Percentiles rank a stretch among this genome's conserved stretches.
phyloP scores from a whole-genome alignment of 2,888 invertebrate genomes.

The Cryptus armator region DNA sequence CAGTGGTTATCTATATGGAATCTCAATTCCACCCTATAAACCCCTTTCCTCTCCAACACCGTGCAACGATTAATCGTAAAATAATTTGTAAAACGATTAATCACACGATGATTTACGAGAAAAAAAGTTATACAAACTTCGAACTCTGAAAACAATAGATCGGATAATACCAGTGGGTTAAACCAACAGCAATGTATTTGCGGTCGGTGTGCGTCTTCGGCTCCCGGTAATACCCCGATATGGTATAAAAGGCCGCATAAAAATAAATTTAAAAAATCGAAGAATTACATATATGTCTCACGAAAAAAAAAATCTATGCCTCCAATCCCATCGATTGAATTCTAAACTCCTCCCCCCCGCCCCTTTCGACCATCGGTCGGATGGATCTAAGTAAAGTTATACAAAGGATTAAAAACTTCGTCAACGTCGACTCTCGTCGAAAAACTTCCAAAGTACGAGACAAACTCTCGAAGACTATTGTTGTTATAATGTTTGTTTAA shows the following conservation, averaged over 20 bases:
- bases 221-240: background rate
- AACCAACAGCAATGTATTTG: background rate
- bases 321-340: background rate
- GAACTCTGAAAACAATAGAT: background rate
- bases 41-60: background rate
- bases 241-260: background rate
- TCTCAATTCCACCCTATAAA: background rate
- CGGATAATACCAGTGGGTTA: background rate
- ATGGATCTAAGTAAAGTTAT: background rate
- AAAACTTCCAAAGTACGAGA: background rate
- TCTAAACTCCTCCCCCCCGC: background rate
- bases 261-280: background rate
- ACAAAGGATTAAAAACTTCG: constrained; percentile 7
- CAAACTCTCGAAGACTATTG: background rate
- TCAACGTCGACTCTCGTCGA: background rate
- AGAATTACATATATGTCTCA: background rate
- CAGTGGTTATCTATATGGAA: background rate
- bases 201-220: no score
- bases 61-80: constrained; percentile 12
- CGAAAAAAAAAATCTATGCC: no score
- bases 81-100: constrained; percentile 17
- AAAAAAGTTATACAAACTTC: background rate
- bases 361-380: background rate
- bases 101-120: constrained; percentile 7
- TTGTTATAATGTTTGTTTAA: constrained; percentile 15